Conservation (phyloP, 2,113 vertebrate species). For the Pao palembangensis region DNA sequence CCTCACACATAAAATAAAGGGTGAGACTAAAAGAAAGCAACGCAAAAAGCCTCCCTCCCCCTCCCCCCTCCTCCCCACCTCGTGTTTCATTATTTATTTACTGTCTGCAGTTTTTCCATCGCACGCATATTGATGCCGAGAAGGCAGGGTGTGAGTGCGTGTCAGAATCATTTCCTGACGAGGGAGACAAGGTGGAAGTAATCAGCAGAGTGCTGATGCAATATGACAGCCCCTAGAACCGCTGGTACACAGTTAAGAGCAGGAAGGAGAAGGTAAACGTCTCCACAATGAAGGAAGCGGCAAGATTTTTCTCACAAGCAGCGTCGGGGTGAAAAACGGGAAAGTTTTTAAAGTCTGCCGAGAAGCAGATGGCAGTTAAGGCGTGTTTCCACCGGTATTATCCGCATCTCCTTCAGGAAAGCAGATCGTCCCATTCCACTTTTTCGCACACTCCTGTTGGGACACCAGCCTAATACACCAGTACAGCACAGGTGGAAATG, state of each 20-base stretch:
- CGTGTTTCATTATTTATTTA: slow-evolving; percentile 80
- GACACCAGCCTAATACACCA: background rate
- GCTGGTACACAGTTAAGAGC: slow-evolving; percentile 73
- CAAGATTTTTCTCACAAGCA: slow-evolving; percentile 55
- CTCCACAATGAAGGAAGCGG: slow-evolving; percentile 51
- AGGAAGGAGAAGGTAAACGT: slow-evolving; percentile 59
- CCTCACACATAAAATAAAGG: slow-evolving; percentile 55
- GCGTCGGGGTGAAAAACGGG: slow-evolving; percentile 55
- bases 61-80: slow-evolving; percentile 45
- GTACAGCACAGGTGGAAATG: background rate
- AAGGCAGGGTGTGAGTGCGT: slow-evolving; percentile 75
- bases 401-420: too few relatives aligned
- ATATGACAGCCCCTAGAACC: slow-evolving; percentile 75
- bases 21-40: slow-evolving; percentile 45
- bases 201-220: slow-evolving; percentile 79
- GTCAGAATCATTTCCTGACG: slow-evolving; percentile 81
- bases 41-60: slow-evolving; percentile 35
- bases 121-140: slow-evolving; percentile 78
- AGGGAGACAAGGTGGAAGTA: slow-evolving; percentile 82
- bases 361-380: slow-evolving; percentile 37
- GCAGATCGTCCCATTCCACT: too few relatives aligned
- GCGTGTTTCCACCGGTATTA: slow-evolving; percentile 22
- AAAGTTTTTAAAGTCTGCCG: slow-evolving; percentile 63
- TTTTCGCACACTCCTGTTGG: slow-evolving; percentile 10
- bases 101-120: slow-evolving; percentile 75